phyloP scores from a whole-genome alignment of 2,888 invertebrate species.

The Emmelina monodactyla region DNA sequence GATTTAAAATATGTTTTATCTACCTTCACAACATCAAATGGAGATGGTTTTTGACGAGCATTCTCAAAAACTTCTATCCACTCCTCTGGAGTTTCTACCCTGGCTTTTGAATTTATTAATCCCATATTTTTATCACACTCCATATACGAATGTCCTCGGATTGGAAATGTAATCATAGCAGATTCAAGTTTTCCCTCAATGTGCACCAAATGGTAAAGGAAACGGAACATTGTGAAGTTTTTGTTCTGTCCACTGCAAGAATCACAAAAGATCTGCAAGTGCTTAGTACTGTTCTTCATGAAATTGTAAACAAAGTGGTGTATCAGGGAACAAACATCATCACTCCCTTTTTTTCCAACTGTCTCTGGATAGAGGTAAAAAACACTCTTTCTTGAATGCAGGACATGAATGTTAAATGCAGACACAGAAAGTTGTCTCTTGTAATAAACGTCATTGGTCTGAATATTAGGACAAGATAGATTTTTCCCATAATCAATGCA shows the following conservation, averaged over 20 bases:
- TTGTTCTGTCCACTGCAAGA: conserved; percentile 22
- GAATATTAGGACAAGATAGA: conserved; percentile 14
- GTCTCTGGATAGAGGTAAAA: conserved; percentile 20
- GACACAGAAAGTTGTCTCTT: conserved; percentile 18
- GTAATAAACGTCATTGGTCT: conserved; percentile 16
- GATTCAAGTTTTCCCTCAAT: conserved; percentile 14
- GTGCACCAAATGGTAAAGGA: conserved; percentile 19
- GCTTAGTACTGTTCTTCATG: conserved; percentile 9
- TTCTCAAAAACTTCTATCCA: conserved; percentile 6
- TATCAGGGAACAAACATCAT: conserved; percentile 17
- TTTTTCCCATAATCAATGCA: conserved; percentile 16
- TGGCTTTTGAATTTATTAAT: background rate
- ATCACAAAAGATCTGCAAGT: conserved; percentile 21
- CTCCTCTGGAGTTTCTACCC: conserved; percentile 7
- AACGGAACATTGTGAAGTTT: conserved; percentile 19
- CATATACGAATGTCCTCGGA: conserved; percentile 17
- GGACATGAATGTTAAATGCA: conserved; percentile 18
- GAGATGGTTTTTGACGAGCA: conserved; percentile 5
- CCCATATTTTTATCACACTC: background rate
- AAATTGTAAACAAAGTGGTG: conserved; percentile 14
- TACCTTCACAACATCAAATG: conserved; percentile 8
- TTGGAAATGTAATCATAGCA: conserved; percentile 19
- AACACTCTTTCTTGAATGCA: conserved; percentile 12
- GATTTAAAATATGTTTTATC: conserved; percentile 5
- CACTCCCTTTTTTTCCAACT: conserved; percentile 4